A percentile compares a stretch with the other conserved stretches of the same genome.
Conservation (phyloP, 1,140 invertebrate species). For the Macrocentrus cingulum region DNA sequence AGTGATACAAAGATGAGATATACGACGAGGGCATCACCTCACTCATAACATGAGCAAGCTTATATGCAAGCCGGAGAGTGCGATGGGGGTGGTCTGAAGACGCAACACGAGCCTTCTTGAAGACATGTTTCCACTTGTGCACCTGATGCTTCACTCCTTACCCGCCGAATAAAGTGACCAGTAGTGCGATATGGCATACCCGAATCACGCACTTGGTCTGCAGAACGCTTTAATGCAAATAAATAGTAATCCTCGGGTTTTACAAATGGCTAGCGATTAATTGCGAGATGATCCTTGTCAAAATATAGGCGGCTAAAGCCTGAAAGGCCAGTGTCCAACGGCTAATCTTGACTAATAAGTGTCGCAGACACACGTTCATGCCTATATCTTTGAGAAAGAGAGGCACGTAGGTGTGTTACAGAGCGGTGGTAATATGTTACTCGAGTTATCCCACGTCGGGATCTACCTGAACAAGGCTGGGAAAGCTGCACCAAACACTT, state of each 20-base stretch:
- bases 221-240: slow-evolving; percentile 45
- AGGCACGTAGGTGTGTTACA: not conserved
- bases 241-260: slow-evolving; percentile 52
- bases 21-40: slow-evolving; percentile 33
- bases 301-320: slow-evolving; percentile 42
- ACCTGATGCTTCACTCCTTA: too few relatives aligned
- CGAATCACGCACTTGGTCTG: too few relatives aligned
- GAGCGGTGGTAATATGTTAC: slow-evolving; percentile 19
- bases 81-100: slow-evolving; percentile 20
- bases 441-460: slow-evolving; percentile 14
- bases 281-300: slow-evolving; percentile 54
- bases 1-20: slow-evolving; percentile 38
- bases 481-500: too few relatives aligned
- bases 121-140: too few relatives aligned
- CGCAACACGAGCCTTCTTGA: too few relatives aligned
- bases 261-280: slow-evolving; percentile 51
- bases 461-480: not conserved
- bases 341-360: slow-evolving; percentile 58
- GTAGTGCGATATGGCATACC: too few relatives aligned
- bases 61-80: slow-evolving; percentile 15
- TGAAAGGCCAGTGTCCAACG: slow-evolving; percentile 32
- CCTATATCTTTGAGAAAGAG: not conserved
- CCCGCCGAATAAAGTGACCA: too few relatives aligned
- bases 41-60: slow-evolving; percentile 27
- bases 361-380: slow-evolving; percentile 35